A percentile compares a stretch with the other conserved stretches of the same genome.
phyloP scores from a whole-genome alignment of 2,797 vertebrate genomes.

The Spinus olivaceus region DNA sequence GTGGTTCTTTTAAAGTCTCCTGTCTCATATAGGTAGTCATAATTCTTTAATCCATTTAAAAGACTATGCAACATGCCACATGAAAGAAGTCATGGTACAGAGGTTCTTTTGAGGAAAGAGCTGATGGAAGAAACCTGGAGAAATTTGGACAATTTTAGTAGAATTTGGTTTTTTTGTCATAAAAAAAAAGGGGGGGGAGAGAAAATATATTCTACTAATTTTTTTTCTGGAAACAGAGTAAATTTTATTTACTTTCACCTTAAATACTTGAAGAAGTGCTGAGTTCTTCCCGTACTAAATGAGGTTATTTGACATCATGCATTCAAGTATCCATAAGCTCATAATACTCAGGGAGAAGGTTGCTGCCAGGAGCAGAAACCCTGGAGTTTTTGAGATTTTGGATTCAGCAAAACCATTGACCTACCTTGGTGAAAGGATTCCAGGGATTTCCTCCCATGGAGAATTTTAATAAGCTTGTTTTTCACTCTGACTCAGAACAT shows the following conservation, averaged over 20 bases:
- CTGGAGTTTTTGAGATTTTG: background rate
- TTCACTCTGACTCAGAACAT: background rate
- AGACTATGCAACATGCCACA: background rate
- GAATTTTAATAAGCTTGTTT: background rate
- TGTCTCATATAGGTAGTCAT: background rate
- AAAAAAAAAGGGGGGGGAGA: rapidly evolving
- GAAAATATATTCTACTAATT: background rate
- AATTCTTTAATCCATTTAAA: background rate
- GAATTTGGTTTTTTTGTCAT: background rate
- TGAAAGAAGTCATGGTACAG: background rate
- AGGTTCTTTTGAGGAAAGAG: background rate
- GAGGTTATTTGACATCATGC: background rate
- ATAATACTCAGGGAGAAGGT: background rate
- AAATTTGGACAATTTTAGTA: background rate
- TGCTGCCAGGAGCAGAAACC: background rate
- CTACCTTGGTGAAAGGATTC: background rate
- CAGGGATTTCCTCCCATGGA: background rate
- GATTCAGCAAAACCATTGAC: background rate
- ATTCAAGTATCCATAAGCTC: background rate
- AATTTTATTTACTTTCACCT: background rate
- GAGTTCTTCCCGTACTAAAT: background rate
- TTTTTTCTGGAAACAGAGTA: background rate
- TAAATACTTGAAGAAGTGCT: background rate
- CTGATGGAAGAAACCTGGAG: background rate
- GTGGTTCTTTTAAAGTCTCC: background rate